Conservation (phyloP, 92 coral and sea anemone species). For the Bergia puertoricense region DNA sequence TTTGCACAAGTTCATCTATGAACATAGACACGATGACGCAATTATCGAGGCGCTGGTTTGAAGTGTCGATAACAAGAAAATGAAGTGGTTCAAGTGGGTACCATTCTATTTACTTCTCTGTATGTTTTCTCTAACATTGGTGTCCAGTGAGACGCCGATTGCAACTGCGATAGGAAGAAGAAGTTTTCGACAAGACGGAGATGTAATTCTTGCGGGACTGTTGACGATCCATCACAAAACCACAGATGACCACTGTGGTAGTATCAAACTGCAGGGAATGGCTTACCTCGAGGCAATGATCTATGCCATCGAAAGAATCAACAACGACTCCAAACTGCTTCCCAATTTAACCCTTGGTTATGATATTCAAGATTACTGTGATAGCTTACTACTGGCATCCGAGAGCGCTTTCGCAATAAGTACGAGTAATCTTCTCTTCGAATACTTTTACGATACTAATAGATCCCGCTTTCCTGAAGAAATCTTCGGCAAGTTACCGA, state of each 20-base stretch:
- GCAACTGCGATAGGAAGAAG: background rate
- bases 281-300: slow-evolving; percentile 79
- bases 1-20: background rate
- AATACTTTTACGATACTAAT: slow-evolving; percentile 30
- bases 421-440: slow-evolving; percentile 46
- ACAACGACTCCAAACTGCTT: slow-evolving; percentile 59
- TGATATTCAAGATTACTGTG: slow-evolving; percentile 73
- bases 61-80: background rate
- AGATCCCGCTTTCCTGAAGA: slow-evolving; percentile 27
- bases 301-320: slow-evolving; percentile 70
- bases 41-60: background rate
- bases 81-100: slow-evolving; percentile 23
- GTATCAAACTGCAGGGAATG: slow-evolving; percentile 61
- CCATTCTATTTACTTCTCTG: background rate
- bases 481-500: slow-evolving; percentile 37
- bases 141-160: background rate
- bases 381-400: slow-evolving; percentile 58
- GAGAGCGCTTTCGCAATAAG: slow-evolving; percentile 64
- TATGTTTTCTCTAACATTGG: background rate
- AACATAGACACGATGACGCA: background rate
- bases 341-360: slow-evolving; percentile 77
- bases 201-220: slow-evolving; percentile 63
- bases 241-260: slow-evolving; percentile 60
- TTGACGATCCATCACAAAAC: slow-evolving; percentile 64
- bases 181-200: slow-evolving; percentile 61